phyloP scores from a whole-genome alignment of 2,797 vertebrate species.

The Danio aesculapii region DNA sequence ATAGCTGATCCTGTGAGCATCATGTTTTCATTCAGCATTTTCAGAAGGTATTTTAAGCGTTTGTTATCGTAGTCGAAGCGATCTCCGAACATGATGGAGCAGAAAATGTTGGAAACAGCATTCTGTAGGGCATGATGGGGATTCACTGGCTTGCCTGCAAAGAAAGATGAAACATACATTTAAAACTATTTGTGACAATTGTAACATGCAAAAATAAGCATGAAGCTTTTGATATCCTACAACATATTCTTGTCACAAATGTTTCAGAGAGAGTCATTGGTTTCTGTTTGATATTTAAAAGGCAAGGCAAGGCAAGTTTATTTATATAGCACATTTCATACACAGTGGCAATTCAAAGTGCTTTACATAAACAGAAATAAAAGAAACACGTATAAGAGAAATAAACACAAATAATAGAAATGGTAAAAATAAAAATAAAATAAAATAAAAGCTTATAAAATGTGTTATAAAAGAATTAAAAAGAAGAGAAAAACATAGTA shows the following conservation, averaged over 20 bases:
- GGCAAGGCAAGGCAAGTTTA: too few species aligned
- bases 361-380: too few species aligned
- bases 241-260: not conserved
- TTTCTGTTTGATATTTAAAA: too few species aligned
- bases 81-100: conserved; percentile 58
- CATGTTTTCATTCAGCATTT: not conserved
- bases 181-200: too few species aligned
- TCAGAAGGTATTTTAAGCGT: conserved; percentile 36
- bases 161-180: not conserved
- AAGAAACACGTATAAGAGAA: too few species aligned
- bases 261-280: not conserved
- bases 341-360: too few species aligned
- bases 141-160: conserved; percentile 58
- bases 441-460: too few species aligned
- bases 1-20: conserved; percentile 13
- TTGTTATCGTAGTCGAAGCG: conserved; percentile 63
- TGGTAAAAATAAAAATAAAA: too few species aligned
- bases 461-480: too few species aligned
- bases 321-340: too few species aligned
- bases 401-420: too few species aligned
- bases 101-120: conserved; percentile 65
- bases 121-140: conserved; percentile 55
- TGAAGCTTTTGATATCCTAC: not conserved
- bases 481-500: too few species aligned
- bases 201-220: not conserved